phyloP scores from a whole-genome alignment of 1,140 invertebrate species.

The Philopotamus ludificatus region DNA sequence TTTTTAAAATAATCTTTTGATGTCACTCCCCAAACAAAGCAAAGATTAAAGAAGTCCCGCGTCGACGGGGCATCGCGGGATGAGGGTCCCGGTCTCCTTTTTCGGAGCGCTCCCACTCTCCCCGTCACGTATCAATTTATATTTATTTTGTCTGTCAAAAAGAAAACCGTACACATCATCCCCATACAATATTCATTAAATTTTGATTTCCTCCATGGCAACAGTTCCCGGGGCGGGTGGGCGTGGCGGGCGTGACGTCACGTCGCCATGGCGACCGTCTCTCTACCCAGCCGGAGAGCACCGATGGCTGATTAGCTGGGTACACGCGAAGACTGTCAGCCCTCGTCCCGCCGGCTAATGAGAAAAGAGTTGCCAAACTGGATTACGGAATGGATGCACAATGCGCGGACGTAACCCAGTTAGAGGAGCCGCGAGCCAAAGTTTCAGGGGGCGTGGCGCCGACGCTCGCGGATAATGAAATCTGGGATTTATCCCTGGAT shows the following conservation, averaged over 20 bases:
- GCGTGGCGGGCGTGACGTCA: conserved; percentile 29
- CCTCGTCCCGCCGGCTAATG: neutral
- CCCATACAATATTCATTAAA: conserved; percentile 30
- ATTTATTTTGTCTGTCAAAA: conserved; percentile 16
- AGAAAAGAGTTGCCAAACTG: too few relatives aligned
- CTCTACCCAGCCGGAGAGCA: neutral
- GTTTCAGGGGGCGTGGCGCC: too few relatives aligned
- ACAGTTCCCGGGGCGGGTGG: conserved; percentile 22
- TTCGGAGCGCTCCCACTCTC: neutral
- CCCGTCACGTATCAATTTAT: conserved; percentile 7
- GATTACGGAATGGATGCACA: too few relatives aligned
- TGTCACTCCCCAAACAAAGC: too few relatives aligned
- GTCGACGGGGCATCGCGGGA: neutral
- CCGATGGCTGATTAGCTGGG: conserved; percentile 5
- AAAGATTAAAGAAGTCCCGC: neutral
- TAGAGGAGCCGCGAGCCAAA: too few relatives aligned
- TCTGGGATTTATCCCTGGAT: too few relatives aligned
- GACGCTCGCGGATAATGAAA: too few relatives aligned
- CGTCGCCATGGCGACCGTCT: conserved; percentile 12
- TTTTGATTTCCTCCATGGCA: conserved; percentile 29
- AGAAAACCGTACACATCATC: neutral
- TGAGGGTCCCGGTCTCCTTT: conserved; percentile 1
- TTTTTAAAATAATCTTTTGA: too few relatives aligned
- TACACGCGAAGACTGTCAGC: neutral
- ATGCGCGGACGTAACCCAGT: too few relatives aligned